Evolutionary conservation across 2,113 vertebrate genomes (phyloP).

Genomic region (Typhlomys cinereus): DNA sequence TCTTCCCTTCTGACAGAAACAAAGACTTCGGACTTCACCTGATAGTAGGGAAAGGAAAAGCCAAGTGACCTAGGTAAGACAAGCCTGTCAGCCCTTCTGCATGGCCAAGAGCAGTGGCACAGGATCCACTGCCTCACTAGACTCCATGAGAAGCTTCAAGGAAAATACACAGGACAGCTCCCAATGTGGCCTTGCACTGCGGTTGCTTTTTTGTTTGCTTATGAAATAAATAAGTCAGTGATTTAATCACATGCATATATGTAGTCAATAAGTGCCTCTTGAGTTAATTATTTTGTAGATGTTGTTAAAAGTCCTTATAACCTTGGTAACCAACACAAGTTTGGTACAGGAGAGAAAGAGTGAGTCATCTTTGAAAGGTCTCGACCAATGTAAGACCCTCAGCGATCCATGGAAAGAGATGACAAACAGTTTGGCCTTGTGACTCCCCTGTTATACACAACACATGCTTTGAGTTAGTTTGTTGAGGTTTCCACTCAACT

Average conservation of each 20-base stretch:
- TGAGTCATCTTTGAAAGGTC: background rate
- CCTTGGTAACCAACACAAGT: background rate
- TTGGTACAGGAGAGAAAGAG: background rate
- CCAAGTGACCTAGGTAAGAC: background rate
- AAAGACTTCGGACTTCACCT: background rate
- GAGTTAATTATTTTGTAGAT: background rate
- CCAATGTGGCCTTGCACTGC: background rate
- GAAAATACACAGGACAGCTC: background rate
- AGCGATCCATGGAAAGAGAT: conserved; percentile 28
- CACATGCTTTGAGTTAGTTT: conserved; percentile 69
- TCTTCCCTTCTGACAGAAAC: background rate
- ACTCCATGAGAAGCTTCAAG: background rate
- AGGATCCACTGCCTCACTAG: too few species aligned
- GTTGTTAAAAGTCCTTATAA: background rate
- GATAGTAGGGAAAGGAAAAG: background rate
- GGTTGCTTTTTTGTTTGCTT: background rate
- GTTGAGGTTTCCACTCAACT: conserved; percentile 68
- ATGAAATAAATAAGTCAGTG: background rate
- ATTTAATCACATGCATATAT: conserved; percentile 4
- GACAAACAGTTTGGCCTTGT: conserved; percentile 28
- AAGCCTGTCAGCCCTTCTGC: background rate
- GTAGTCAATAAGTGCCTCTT: background rate
- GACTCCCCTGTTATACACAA: conserved; percentile 28
- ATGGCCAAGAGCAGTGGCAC: background rate
- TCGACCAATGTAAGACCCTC: background rate